Percentiles rank a stretch among this genome's conserved stretches.
These are phyloP conservation scores for Heliconius cydno DNA, from an alignment of 2,888 invertebrate species.

Conservation along the genomic window DNA sequence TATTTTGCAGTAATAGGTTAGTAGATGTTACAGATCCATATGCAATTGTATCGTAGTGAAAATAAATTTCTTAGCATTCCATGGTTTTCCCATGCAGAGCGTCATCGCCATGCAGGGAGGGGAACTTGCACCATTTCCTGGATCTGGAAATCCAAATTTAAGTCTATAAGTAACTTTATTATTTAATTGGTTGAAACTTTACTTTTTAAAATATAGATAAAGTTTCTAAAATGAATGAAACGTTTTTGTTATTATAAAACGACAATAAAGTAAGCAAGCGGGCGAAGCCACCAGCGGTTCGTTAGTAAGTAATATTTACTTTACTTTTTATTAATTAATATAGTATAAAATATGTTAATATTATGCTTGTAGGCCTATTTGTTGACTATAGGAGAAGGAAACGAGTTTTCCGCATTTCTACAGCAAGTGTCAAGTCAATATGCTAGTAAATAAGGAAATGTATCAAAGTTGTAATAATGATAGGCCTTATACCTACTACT, in stretches of 20 bases:
- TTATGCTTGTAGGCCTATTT: slow-evolving; percentile 5
- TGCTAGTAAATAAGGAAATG: slow-evolving; percentile 40
- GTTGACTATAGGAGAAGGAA: slow-evolving; percentile 24
- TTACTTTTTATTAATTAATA: background rate
- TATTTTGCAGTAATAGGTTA: background rate
- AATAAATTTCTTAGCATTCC: background rate
- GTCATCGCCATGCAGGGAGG: too few relatives aligned
- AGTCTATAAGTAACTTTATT: too few relatives aligned
- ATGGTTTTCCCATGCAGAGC: too few relatives aligned
- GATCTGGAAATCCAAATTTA: too few relatives aligned
- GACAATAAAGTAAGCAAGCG: too few relatives aligned
- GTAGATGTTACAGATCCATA: background rate
- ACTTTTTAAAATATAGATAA: too few relatives aligned
- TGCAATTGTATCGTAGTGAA: background rate
- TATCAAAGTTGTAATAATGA: slow-evolving; percentile 19
- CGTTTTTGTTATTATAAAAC: too few relatives aligned
- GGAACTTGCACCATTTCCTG: too few relatives aligned
- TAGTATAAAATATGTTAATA: background rate
- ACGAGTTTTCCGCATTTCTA: slow-evolving; percentile 40
- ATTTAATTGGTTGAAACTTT: too few relatives aligned
- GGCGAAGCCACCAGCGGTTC: too few relatives aligned
- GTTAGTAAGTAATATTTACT: too few relatives aligned
- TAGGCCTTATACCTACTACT: background rate
- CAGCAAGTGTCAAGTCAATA: slow-evolving; percentile 31
- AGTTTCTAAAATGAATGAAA: too few relatives aligned